Percentiles rank a stretch among this genome's conserved stretches.
Conservation (phyloP, 2,113 vertebrate species). For the Peromyscus maniculatus region DNA sequence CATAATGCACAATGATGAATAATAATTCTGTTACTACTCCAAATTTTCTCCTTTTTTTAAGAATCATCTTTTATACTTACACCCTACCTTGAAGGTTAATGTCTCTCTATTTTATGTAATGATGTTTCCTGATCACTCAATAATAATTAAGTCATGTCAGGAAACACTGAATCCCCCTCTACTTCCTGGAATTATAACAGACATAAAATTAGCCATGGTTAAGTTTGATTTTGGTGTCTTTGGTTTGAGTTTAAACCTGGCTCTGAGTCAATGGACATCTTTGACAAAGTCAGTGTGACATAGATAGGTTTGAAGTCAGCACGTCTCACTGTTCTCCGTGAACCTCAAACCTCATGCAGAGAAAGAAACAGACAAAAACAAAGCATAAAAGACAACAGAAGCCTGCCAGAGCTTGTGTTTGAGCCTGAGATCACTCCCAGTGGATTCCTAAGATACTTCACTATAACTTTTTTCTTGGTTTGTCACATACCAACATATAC, state of each 20-base stretch:
- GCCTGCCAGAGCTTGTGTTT: conserved; percentile 8
- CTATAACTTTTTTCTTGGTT: conserved; percentile 13
- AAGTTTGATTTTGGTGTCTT: not conserved
- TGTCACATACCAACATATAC: not conserved
- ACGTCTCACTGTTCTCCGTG: not conserved
- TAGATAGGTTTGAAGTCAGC: not conserved
- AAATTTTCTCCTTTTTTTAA: not conserved
- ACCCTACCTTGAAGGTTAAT: conserved; percentile 59
- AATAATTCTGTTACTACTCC: not conserved
- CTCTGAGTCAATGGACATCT: not conserved
- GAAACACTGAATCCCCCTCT: not conserved
- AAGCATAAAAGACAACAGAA: conserved; percentile 53
- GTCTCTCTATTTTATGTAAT: not conserved
- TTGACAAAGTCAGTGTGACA: not conserved
- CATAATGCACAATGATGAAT: not conserved
- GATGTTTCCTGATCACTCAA: not conserved
- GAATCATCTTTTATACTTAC: not conserved
- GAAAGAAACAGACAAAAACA: conserved; percentile 54
- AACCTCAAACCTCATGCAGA: conserved; percentile 61
- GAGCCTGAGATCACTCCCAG: conserved; percentile 24
- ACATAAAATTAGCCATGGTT: not conserved
- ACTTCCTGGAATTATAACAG: not conserved
- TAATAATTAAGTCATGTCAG: not conserved
- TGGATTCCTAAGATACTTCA: conserved; percentile 62
- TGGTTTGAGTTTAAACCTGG: not conserved